phyloP scores from a whole-genome alignment of 2,113 vertebrate species.

The Nettapus auritus region DNA sequence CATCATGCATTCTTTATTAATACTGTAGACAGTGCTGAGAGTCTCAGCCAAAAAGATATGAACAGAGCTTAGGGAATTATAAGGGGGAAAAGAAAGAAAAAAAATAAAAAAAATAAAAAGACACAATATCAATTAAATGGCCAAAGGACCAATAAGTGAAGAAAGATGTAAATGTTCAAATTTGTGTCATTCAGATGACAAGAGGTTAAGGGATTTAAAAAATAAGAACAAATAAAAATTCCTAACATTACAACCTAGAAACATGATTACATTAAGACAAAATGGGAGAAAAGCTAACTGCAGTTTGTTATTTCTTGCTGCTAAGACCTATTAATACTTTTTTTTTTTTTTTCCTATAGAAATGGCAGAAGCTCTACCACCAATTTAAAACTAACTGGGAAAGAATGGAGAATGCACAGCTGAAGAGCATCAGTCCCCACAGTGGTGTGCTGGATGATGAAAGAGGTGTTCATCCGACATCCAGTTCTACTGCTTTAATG shows the following conservation, averaged over 20 bases:
- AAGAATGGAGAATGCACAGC: background rate
- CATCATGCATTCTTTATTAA: conserved; percentile 31
- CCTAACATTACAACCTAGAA: background rate
- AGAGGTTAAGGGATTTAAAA: background rate
- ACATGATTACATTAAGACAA: background rate
- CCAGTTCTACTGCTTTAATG: conserved; percentile 21
- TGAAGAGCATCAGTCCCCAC: background rate
- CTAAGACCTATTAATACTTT: conserved; percentile 44
- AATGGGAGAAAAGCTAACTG: background rate
- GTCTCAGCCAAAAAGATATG: background rate
- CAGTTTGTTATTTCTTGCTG: background rate
- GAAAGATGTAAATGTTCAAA: background rate
- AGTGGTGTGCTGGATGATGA: conserved; percentile 22
- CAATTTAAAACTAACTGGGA: conserved; percentile 50
- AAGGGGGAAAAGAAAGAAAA: background rate
- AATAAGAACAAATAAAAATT: background rate
- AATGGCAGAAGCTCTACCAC: conserved; percentile 31
- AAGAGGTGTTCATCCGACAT: conserved; percentile 3
- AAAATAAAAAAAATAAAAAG: background rate
- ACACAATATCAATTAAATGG: background rate
- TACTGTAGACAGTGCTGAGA: background rate
- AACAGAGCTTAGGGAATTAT: background rate
- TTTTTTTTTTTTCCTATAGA: conserved; percentile 22
- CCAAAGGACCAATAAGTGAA: background rate
- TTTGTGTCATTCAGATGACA: background rate